Conservation (phyloP, 2,888 invertebrate species). For the Pemphredon lugubris region DNA sequence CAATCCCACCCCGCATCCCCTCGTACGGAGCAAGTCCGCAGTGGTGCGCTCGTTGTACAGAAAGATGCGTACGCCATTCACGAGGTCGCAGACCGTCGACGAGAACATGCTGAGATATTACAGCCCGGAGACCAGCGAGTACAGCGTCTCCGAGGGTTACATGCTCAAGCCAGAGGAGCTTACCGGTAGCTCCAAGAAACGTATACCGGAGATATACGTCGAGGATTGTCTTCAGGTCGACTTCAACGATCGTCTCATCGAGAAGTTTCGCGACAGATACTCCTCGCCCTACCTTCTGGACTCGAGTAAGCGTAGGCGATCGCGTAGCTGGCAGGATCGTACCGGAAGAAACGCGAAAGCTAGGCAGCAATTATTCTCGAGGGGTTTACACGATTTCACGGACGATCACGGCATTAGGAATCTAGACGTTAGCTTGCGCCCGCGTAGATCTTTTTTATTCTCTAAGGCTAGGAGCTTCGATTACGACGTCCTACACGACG, state of each 20-base stretch:
- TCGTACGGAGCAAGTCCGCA: conserved; percentile 82
- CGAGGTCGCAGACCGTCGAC: conserved; percentile 80
- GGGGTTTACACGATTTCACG: conserved; percentile 36
- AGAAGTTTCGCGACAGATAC: conserved; percentile 71
- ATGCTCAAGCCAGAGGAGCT: conserved; percentile 72
- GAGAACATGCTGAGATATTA: conserved; percentile 78
- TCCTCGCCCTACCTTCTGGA: conserved; percentile 54
- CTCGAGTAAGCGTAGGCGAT: conserved; percentile 50
- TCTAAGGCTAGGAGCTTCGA: conserved; percentile 78
- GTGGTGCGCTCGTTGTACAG: conserved; percentile 80
- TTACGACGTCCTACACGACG: conserved; percentile 69
- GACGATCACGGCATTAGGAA: conserved; percentile 60
- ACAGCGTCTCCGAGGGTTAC: conserved; percentile 74
- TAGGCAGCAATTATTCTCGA: conserved; percentile 48
- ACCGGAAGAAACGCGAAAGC: conserved; percentile 38
- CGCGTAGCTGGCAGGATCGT: conserved; percentile 71
- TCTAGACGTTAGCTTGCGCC: conserved; percentile 62
- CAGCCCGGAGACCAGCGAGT: conserved; percentile 78
- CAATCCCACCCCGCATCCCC: conserved; percentile 74
- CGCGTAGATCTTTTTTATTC: conserved; percentile 67
- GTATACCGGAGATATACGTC: conserved; percentile 77
- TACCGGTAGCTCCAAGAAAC: conserved; percentile 61
- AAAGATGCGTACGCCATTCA: conserved; percentile 80
- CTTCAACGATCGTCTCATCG: conserved; percentile 73
- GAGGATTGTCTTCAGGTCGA: conserved; percentile 76